These are phyloP conservation scores for Lemur catta DNA, from an alignment of 2,797 vertebrate genomes.

Conservation along the genomic window DNA sequence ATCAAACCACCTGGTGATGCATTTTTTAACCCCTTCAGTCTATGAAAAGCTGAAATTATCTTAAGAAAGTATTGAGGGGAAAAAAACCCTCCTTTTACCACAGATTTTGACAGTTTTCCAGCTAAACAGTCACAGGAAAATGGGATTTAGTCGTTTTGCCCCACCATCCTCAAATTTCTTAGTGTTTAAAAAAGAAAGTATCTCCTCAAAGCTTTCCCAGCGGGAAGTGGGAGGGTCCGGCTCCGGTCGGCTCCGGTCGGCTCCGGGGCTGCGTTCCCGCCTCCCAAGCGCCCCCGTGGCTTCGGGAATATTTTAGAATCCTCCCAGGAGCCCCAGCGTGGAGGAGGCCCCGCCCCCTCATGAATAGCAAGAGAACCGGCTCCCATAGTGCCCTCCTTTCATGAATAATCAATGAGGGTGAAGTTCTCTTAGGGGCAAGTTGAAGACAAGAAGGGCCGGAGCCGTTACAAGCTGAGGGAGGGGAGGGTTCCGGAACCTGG, in stretches of 20 bases:
- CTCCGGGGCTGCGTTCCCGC: not conserved
- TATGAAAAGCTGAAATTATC: not conserved
- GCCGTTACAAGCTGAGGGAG: not conserved
- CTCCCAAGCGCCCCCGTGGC: not conserved
- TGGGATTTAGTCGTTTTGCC: constrained; percentile 33
- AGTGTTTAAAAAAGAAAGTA: not conserved
- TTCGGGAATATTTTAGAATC: constrained; percentile 44
- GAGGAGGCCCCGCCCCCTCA: constrained; percentile 17
- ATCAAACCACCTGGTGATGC: not conserved
- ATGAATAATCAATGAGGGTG: not conserved
- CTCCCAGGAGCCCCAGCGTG: constrained; percentile 70
- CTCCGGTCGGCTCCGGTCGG: not conserved
- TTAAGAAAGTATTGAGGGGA: not conserved
- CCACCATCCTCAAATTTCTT: constrained; percentile 47
- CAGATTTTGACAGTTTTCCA: constrained; percentile 62
- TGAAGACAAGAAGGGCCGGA: not conserved
- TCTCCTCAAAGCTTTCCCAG: constrained; percentile 29
- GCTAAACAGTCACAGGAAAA: constrained; percentile 52
- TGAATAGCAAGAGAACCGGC: not conserved
- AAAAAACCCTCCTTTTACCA: constrained; percentile 64
- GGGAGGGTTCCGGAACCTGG: not conserved
- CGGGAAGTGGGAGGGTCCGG: not conserved
- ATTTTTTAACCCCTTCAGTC: not conserved
- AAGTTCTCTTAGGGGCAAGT: not conserved
- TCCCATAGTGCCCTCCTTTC: not conserved